phyloP scores from a whole-genome alignment of 2,113 vertebrate genomes.

The Zapus hudsonius region DNA sequence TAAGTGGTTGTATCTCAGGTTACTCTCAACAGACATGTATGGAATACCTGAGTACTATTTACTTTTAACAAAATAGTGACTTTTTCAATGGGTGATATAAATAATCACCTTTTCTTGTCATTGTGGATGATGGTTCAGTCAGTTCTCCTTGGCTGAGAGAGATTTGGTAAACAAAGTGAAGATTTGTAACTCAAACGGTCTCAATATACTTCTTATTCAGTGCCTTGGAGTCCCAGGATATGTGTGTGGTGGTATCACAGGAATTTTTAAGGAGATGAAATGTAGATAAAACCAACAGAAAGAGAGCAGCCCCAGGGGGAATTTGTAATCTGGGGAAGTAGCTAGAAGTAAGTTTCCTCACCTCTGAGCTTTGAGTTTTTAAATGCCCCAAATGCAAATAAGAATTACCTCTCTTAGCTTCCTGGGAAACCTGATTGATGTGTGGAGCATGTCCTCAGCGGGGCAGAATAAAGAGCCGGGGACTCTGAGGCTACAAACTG shows the following conservation, averaged over 20 bases:
- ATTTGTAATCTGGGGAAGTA: conserved; percentile 73
- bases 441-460: conserved; percentile 64
- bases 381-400: conserved; percentile 80
- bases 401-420: conserved; percentile 80
- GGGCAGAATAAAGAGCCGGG: conserved; percentile 57
- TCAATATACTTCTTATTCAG: conserved; percentile 51
- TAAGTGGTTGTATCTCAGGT: neutral
- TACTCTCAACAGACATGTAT: neutral
- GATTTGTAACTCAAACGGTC: conserved; percentile 9
- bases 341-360: conserved; percentile 76
- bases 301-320: conserved; percentile 60
- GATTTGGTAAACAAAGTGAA: neutral
- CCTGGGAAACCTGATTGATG: conserved; percentile 74
- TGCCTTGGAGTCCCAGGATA: conserved; percentile 20
- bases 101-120: neutral
- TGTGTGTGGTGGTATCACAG: conserved; percentile 32
- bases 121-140: neutral
- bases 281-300: conserved; percentile 74
- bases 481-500: conserved; percentile 58
- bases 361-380: conserved; percentile 79
- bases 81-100: conserved; percentile 1
- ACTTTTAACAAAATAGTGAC: neutral
- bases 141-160: neutral
- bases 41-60: neutral
- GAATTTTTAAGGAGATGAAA: conserved; percentile 63